Conservation (phyloP, 1,140 invertebrate genomes). For the Psilanteris sp. region DNA sequence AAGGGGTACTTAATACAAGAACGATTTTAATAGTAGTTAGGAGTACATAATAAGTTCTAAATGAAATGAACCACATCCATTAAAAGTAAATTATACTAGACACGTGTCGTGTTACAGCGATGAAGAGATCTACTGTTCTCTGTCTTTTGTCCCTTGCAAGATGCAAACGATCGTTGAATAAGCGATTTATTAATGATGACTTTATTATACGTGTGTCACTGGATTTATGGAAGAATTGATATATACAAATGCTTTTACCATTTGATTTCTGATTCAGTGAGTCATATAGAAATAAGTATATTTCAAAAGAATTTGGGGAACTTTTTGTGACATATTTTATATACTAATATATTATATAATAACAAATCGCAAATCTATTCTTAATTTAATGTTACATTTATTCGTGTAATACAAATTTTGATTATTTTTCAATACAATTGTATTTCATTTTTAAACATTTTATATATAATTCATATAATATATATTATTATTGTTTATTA, state of each 20-base stretch:
- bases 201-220: slow-evolving; percentile 67
- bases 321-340: no score
- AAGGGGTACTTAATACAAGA: slow-evolving; percentile 62
- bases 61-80: slow-evolving; percentile 75
- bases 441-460: no score
- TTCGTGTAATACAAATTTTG: no score
- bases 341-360: no score
- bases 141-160: slow-evolving; percentile 63
- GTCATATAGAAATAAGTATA: slow-evolving; percentile 10
- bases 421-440: no score
- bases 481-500: no score
- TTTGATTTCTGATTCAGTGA: slow-evolving; percentile 16
- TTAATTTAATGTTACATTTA: no score
- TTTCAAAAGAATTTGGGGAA: no score
- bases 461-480: no score
- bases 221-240: slow-evolving; percentile 61
- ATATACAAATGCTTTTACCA: slow-evolving; percentile 44
- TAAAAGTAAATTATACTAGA: slow-evolving; percentile 73
- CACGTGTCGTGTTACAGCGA: slow-evolving; percentile 71
- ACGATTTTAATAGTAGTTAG: slow-evolving; percentile 57
- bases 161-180: slow-evolving; percentile 42
- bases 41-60: slow-evolving; percentile 66
- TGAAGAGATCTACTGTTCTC: slow-evolving; percentile 69
- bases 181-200: slow-evolving; percentile 69
- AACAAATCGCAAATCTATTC: no score